These are phyloP conservation scores for Arothron firmamentum DNA, from an alignment of 2,113 vertebrate species.

Conservation along the genomic window DNA sequence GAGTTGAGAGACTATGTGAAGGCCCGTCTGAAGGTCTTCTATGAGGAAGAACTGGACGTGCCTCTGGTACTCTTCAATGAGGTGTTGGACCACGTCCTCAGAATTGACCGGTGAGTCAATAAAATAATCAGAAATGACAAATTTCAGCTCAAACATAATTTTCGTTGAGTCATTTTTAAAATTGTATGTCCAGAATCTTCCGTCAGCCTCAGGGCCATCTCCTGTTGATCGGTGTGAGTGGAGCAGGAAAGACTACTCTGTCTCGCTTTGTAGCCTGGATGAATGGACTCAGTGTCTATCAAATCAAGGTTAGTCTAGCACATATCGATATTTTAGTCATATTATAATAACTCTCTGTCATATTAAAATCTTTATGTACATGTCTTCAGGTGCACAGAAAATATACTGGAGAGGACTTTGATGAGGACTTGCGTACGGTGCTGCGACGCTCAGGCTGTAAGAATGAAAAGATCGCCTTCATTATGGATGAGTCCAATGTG, in stretches of 20 bases:
- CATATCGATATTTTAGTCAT: background rate
- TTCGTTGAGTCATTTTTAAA: background rate
- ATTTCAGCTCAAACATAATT: background rate
- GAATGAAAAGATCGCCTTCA: slow-evolving; percentile 98
- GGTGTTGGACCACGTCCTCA: slow-evolving; percentile 93
- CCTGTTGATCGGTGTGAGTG: slow-evolving; percentile 95
- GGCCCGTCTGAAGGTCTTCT: slow-evolving; percentile 96
- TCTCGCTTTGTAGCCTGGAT: slow-evolving; percentile 99
- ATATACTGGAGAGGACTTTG: slow-evolving; percentile 97
- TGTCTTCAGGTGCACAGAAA: slow-evolving; percentile 88
- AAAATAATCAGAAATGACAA: background rate
- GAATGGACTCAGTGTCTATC: slow-evolving; percentile 97
- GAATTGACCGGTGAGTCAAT: slow-evolving; percentile 87
- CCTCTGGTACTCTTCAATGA: slow-evolving; percentile 97
- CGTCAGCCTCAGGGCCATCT: slow-evolving; percentile 97
- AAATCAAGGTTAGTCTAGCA: slow-evolving; percentile 87
- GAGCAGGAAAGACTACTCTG: slow-evolving; percentile 95
- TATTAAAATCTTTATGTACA: background rate
- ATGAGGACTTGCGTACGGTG: slow-evolving; percentile 95
- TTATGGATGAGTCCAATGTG: slow-evolving; percentile 99
- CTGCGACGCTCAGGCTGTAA: slow-evolving; percentile 95
- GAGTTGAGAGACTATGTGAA: slow-evolving; percentile 97
- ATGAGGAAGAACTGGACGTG: slow-evolving; percentile 96
- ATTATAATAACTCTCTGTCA: background rate
- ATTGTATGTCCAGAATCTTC: slow-evolving; percentile 82